Conservation (phyloP, 2,888 invertebrate species). For the Villa cingulata region DNA sequence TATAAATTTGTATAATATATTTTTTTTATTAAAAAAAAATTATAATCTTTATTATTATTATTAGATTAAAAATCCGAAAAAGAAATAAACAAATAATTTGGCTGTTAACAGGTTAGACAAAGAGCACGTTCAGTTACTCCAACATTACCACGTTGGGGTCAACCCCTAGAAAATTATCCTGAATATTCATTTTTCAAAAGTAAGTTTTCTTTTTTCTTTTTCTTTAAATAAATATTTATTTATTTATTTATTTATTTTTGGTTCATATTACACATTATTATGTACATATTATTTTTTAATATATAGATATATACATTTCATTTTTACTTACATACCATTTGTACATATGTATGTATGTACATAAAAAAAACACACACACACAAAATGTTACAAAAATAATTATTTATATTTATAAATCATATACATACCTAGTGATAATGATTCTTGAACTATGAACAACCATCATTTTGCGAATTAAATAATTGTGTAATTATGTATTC, state of each 20-base stretch:
- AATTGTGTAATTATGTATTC: too few relatives aligned
- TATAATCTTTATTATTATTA: conserved; percentile 17
- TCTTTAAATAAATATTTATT: too few relatives aligned
- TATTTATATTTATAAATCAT: neutral
- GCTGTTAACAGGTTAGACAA: conserved; percentile 42
- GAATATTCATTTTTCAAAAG: conserved; percentile 44
- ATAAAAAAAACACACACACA: too few relatives aligned
- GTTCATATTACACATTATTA: too few relatives aligned
- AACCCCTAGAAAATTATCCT: conserved; percentile 38
- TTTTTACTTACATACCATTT: too few relatives aligned
- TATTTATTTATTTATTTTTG: too few relatives aligned
- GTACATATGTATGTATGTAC: neutral
- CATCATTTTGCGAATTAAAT: too few relatives aligned
- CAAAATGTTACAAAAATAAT: neutral
- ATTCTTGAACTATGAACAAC: neutral
- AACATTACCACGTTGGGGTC: conserved; percentile 47
- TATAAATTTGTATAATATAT: conserved; percentile 1
- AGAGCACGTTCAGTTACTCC: conserved; percentile 64
- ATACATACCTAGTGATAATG: neutral
- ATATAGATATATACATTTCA: too few relatives aligned
- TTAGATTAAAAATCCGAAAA: conserved; percentile 35
- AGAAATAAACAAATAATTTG: conserved; percentile 29
- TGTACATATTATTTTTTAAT: too few relatives aligned
- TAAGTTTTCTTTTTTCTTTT: conserved; percentile 26
- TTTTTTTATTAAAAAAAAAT: neutral